phyloP scores from a whole-genome alignment of 2,888 invertebrate genomes.

The Limnephilus auricula region DNA sequence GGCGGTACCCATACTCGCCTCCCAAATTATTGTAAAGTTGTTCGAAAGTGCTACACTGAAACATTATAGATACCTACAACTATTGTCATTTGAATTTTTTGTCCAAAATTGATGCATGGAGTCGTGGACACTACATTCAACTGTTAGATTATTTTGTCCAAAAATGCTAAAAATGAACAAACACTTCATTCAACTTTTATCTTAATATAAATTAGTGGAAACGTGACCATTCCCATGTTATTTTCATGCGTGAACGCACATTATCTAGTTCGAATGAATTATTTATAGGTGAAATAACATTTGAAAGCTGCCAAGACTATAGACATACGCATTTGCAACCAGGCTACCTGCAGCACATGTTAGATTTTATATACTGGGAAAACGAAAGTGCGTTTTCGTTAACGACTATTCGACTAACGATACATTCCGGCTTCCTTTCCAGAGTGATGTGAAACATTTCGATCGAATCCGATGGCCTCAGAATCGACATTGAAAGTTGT shows the following conservation, averaged over 20 bases:
- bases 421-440: not conserved
- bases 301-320: not conserved
- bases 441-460: not conserved
- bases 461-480: not conserved
- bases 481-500: not conserved
- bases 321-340: not conserved
- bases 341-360: not conserved
- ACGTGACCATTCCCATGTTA: not conserved
- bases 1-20: too few species aligned
- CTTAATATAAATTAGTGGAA: too few species aligned
- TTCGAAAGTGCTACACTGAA: too few species aligned
- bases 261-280: not conserved
- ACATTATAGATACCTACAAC: too few species aligned
- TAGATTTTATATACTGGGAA: not conserved
- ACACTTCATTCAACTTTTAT: too few species aligned
- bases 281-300: not conserved
- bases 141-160: too few species aligned
- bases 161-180: too few species aligned
- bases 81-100: too few species aligned
- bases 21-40: too few species aligned
- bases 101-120: too few species aligned
- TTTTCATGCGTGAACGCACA: not conserved
- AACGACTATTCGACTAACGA: too few species aligned
- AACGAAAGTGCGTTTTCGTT: not conserved
- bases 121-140: too few species aligned